These are phyloP conservation scores for Bos indicus DNA, from an alignment of 2,113 vertebrate species.

Conservation along the genomic window DNA sequence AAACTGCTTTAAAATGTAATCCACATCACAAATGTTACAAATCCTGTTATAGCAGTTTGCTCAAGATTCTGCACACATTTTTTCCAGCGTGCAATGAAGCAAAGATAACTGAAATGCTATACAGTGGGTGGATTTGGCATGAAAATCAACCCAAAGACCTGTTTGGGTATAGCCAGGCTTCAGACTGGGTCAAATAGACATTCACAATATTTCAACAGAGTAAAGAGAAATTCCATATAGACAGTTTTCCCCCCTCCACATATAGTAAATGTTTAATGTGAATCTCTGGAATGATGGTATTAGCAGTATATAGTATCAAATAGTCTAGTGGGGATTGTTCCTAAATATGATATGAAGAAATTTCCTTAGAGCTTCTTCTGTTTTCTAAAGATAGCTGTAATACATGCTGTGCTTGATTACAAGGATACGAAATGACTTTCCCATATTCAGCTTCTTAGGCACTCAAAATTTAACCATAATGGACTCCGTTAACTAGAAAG, in stretches of 20 bases:
- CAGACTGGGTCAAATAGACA: not conserved
- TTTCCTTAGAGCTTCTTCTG: constrained; percentile 8
- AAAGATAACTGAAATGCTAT: constrained; percentile 10
- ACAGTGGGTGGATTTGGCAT: not conserved
- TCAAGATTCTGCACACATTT: constrained; percentile 24
- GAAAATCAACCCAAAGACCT: not conserved
- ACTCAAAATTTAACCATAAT: not conserved
- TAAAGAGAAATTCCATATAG: not conserved
- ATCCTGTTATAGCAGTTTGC: not conserved
- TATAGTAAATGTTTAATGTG: constrained; percentile 22
- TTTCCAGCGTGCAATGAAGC: not conserved
- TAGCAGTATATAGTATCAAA: not conserved
- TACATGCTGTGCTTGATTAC: not conserved
- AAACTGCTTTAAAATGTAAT: constrained; percentile 1
- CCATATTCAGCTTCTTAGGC: not conserved
- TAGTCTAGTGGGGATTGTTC: constrained; percentile 37
- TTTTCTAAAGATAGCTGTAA: not conserved
- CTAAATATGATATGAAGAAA: constrained; percentile 9
- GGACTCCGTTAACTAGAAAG: not conserved
- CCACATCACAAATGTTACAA: not conserved
- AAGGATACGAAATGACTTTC: constrained; percentile 19
- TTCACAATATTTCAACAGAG: not conserved
- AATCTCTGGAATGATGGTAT: not conserved
- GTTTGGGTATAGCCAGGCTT: not conserved
- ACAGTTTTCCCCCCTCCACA: not conserved